Evolutionary conservation across 2,113 vertebrate genomes (phyloP).

Genomic region (Beaufortia kweichowensis): DNA sequence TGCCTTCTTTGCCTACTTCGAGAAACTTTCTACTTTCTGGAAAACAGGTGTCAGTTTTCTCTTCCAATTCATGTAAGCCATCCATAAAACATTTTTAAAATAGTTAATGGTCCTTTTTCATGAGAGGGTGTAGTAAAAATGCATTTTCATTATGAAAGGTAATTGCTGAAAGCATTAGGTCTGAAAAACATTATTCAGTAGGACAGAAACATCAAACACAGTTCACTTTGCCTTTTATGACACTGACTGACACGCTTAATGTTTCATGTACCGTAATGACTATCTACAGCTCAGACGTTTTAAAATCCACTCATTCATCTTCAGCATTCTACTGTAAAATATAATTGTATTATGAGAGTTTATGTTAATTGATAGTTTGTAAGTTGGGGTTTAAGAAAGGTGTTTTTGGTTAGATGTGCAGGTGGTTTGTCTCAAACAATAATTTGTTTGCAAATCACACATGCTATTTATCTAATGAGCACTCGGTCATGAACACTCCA

Average conservation of each 20-base stretch:
- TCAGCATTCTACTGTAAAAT: slow-evolving; percentile 46
- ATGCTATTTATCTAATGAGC: too few relatives aligned
- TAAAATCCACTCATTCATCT: too few relatives aligned
- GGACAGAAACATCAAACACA: neutral
- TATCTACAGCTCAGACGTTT: too few relatives aligned
- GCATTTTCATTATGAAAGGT: neutral
- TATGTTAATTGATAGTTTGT: too few relatives aligned
- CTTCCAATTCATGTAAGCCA: neutral
- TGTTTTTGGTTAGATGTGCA: too few relatives aligned
- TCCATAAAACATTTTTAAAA: neutral
- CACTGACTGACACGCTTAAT: neutral
- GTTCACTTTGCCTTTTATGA: neutral
- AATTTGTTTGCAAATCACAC: too few relatives aligned
- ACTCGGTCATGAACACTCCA: too few relatives aligned
- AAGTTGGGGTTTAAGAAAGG: too few relatives aligned
- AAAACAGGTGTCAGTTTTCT: neutral
- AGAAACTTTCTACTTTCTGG: neutral
- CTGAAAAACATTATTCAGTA: slow-evolving; percentile 2
- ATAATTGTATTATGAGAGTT: too few relatives aligned
- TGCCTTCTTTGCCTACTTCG: too few relatives aligned
- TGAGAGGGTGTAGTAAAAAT: neutral
- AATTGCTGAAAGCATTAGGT: neutral
- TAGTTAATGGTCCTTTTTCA: neutral
- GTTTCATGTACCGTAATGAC: neutral
- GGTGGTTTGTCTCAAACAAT: too few relatives aligned